phyloP scores from a whole-genome alignment of 2,113 vertebrate genomes.

The Malurus melanocephalus region DNA sequence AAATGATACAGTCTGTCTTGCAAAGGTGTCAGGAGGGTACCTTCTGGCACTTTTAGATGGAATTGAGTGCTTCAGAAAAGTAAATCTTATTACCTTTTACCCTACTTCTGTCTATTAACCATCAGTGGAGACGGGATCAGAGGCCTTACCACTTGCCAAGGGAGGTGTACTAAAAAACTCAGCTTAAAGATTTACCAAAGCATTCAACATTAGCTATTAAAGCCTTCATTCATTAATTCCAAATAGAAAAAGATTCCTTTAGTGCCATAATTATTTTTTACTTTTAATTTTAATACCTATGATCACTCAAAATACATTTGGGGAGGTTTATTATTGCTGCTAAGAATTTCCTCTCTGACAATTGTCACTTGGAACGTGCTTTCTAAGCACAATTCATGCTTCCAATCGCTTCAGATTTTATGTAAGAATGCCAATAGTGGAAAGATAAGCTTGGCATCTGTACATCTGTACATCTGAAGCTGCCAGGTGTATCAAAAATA shows the following conservation, averaged over 20 bases:
- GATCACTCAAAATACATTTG: not conserved
- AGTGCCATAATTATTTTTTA: not conserved
- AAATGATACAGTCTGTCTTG: not conserved
- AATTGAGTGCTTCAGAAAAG: conserved; percentile 22
- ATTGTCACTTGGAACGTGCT: not conserved
- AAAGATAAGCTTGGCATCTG: conserved; percentile 41
- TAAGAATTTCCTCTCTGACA: not conserved
- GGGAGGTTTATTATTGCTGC: not conserved
- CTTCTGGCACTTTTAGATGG: conserved; percentile 32
- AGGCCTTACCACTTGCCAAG: not conserved
- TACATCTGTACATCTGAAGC: conserved; percentile 35
- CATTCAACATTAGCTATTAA: not conserved
- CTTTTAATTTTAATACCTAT: not conserved
- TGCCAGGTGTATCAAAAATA: conserved; percentile 18
- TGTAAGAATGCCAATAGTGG: not conserved
- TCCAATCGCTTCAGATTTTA: not conserved
- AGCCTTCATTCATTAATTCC: not conserved
- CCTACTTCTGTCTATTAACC: not conserved
- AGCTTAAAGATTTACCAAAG: not conserved
- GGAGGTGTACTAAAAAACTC: not conserved
- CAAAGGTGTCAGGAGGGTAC: not conserved
- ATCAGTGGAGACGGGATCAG: not conserved
- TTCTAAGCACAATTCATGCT: not conserved
- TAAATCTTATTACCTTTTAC: conserved; percentile 25
- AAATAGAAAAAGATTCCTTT: not conserved